phyloP scores from a whole-genome alignment of 2,888 invertebrate species.

The Drosophila anomelani region DNA sequence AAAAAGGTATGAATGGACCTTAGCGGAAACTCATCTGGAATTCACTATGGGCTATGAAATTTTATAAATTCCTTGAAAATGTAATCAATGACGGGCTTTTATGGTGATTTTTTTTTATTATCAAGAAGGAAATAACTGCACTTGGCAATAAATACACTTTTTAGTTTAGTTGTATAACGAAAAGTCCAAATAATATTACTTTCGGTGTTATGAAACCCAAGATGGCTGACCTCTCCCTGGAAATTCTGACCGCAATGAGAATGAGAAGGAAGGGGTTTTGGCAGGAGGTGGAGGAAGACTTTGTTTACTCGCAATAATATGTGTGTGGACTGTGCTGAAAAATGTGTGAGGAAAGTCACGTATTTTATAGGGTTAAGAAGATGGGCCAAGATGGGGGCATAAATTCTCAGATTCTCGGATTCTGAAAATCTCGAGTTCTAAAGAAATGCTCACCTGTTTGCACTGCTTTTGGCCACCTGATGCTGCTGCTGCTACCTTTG shows the following conservation, averaged over 20 bases:
- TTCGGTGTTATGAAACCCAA: slow-evolving; percentile 3
- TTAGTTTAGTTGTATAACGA: not conserved
- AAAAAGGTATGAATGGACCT: slow-evolving; percentile 7
- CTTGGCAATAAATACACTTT: not conserved
- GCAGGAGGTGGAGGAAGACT: not conserved
- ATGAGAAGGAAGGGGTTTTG: not conserved
- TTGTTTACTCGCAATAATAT: slow-evolving; percentile 23
- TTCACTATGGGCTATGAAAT: not conserved
- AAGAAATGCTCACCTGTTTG: slow-evolving; percentile 48
- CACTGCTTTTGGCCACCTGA: slow-evolving; percentile 10
- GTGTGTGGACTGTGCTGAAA: slow-evolving; percentile 1
- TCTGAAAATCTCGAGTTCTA: not conserved
- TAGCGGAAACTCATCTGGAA: slow-evolving; percentile 9
- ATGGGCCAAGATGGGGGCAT: not conserved
- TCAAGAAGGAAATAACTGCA: not conserved
- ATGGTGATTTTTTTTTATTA: not conserved
- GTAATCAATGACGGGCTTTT: not conserved
- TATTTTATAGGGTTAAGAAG: slow-evolving; percentile 27
- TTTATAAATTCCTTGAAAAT: not conserved
- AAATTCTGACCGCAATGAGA: not conserved
- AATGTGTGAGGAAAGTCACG: slow-evolving; percentile 66
- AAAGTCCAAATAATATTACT: not conserved
- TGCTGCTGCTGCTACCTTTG: slow-evolving; percentile 5
- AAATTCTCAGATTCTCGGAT: not conserved
- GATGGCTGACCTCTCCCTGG: not conserved